Conservation (phyloP, 2,797 vertebrate genomes). For the Myotis vivesi region DNA sequence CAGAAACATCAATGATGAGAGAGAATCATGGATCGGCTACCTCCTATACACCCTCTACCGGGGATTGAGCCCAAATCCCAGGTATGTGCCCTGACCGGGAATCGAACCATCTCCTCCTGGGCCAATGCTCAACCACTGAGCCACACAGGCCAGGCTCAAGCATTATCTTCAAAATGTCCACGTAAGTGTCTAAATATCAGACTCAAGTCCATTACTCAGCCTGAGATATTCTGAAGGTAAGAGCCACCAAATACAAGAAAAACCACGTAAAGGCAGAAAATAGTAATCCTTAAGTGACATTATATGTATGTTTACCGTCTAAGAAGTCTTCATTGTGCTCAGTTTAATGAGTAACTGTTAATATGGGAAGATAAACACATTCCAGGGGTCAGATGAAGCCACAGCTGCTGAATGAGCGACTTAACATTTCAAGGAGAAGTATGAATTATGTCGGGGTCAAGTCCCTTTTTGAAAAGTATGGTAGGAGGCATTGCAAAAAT, state of each 20-base stretch:
- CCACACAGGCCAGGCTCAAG: background rate
- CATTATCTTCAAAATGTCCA: slow-evolving; percentile 41
- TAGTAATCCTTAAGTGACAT: slow-evolving; percentile 60
- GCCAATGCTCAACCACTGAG: too few relatives aligned
- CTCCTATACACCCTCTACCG: too few relatives aligned
- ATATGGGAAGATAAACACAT: slow-evolving; percentile 40
- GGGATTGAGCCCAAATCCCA: too few relatives aligned
- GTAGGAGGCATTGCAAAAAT: slow-evolving; percentile 55
- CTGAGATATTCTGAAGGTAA: background rate
- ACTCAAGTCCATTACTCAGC: background rate
- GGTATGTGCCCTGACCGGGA: too few relatives aligned
- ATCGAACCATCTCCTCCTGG: too few relatives aligned
- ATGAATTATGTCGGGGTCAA: slow-evolving; percentile 74
- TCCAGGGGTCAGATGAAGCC: slow-evolving; percentile 11
- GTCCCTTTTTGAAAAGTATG: slow-evolving; percentile 60
- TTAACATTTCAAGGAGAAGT: slow-evolving; percentile 72
- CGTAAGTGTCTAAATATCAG: background rate
- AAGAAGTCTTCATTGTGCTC: background rate
- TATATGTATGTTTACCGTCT: slow-evolving; percentile 16
- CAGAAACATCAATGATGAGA: too few relatives aligned
- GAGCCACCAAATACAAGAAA: background rate
- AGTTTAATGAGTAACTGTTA: slow-evolving; percentile 53
- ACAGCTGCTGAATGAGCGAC: slow-evolving; percentile 49
- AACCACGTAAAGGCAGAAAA: slow-evolving; percentile 34
- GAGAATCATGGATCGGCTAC: too few relatives aligned